A percentile compares a stretch with the other conserved stretches of the same genome.
These are phyloP conservation scores for Tipula lateralis DNA, from an alignment of 2,888 invertebrate genomes.

Conservation along the genomic window DNA sequence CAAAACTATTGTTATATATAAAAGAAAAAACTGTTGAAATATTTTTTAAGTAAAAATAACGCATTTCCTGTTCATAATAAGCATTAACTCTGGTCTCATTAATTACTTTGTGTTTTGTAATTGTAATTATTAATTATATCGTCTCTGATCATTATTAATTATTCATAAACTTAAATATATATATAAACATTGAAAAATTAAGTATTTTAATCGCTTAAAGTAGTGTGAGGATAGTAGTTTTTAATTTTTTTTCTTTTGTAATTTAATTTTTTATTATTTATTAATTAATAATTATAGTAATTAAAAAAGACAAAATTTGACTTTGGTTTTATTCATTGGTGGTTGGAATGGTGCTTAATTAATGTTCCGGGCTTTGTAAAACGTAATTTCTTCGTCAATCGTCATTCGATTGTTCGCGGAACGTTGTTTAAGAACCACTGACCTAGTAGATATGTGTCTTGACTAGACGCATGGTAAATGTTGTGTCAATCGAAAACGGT, in stretches of 20 bases:
- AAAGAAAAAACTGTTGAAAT: not conserved
- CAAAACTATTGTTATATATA: not conserved
- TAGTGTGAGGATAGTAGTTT: not conserved
- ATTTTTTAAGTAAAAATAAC: not conserved
- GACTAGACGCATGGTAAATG: not conserved
- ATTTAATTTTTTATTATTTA: slow-evolving; percentile 19
- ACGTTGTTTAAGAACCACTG: not conserved
- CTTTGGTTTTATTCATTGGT: not conserved
- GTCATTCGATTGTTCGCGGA: not conserved
- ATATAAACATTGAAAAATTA: not conserved
- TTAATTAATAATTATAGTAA: not conserved
- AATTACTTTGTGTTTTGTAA: not conserved
- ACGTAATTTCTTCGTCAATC: not conserved
- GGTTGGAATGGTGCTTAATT: not conserved
- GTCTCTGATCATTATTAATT: not conserved
- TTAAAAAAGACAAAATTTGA: not conserved
- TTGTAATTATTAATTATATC: not conserved
- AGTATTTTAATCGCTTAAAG: slow-evolving; percentile 19
- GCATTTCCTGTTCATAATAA: slow-evolving; percentile 14
- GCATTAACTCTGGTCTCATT: not conserved
- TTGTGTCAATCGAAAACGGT: too few species aligned
- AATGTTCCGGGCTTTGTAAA: not conserved
- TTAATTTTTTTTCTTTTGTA: not conserved
- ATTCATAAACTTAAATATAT: not conserved
- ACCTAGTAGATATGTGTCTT: not conserved